Conservation (phyloP, 1,140 invertebrate species). For the Antheraea mylitta region DNA sequence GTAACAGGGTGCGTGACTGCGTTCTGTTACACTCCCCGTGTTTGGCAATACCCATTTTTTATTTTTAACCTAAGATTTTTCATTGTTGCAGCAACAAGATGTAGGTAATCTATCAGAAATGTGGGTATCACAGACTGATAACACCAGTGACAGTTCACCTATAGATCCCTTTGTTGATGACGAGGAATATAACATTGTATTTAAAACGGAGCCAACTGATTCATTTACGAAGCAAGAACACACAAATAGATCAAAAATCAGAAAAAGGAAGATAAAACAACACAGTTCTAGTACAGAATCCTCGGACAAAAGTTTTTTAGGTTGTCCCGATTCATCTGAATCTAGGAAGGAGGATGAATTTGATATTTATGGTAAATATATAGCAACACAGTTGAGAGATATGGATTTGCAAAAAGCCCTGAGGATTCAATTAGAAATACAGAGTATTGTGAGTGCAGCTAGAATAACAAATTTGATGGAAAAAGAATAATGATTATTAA, state of each 20-base stretch:
- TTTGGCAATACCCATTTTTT: too few relatives aligned
- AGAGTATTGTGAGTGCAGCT: slow-evolving; percentile 52
- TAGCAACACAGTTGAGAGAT: slow-evolving; percentile 51
- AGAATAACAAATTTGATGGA: slow-evolving; percentile 35
- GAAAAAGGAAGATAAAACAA: background rate
- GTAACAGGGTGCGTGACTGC: too few relatives aligned
- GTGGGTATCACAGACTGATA: slow-evolving; percentile 1
- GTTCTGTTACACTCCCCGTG: too few relatives aligned
- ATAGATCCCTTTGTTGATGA: slow-evolving; percentile 3
- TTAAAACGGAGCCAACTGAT: background rate
- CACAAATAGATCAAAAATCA: background rate
- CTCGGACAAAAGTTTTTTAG: too few relatives aligned
- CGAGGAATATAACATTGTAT: background rate
- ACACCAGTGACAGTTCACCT: background rate
- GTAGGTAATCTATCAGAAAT: background rate
- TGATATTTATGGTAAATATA: slow-evolving; percentile 64
- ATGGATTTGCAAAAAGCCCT: slow-evolving; percentile 53
- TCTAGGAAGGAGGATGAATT: slow-evolving; percentile 48
- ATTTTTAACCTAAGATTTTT: background rate
- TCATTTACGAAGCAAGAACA: background rate
- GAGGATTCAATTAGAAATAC: slow-evolving; percentile 52
- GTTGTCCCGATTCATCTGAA: background rate
- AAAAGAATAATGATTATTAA: background rate
- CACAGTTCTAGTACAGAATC: slow-evolving; percentile 1
- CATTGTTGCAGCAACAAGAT: background rate